Conservation (phyloP, 2,888 invertebrate species). For the Diadegma fenestrale region DNA sequence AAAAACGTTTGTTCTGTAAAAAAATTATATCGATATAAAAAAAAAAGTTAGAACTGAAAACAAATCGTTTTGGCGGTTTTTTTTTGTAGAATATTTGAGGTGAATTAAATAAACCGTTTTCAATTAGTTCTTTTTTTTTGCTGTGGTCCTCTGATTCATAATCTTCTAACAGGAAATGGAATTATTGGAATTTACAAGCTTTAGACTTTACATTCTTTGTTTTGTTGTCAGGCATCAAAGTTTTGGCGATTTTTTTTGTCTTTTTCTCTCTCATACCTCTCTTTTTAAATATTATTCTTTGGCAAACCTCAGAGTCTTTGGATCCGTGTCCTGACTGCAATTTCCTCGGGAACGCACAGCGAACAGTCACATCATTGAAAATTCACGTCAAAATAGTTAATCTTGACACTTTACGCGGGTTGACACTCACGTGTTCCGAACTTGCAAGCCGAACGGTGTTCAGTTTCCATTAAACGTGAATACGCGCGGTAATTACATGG, state of each 20-base stretch:
- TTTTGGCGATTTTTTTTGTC: not conserved
- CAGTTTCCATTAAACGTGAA: not conserved
- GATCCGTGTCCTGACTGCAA: not conserved
- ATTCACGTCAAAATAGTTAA: not conserved
- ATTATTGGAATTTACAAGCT: not conserved
- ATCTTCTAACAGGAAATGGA: not conserved
- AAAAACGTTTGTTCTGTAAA: too few species aligned
- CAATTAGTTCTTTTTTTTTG: too few species aligned
- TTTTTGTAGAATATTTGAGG: too few species aligned
- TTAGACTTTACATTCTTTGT: not conserved
- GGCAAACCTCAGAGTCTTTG: not conserved
- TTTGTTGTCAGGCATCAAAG: not conserved
- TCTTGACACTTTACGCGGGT: not conserved
- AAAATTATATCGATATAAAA: too few species aligned
- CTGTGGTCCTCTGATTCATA: not conserved
- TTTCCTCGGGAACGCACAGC: not conserved
- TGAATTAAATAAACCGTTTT: too few species aligned
- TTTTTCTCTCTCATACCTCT: not conserved
- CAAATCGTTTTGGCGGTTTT: too few species aligned
- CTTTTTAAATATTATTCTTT: too few species aligned
- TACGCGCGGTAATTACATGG: not conserved
- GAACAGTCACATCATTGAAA: not conserved
- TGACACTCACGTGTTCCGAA: not conserved
- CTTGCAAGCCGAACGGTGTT: not conserved
- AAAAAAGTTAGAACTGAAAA: too few species aligned